Base-by-base conservation (phyloP, 2,113 vertebrate species). In the Lampris incognitus region DNA sequence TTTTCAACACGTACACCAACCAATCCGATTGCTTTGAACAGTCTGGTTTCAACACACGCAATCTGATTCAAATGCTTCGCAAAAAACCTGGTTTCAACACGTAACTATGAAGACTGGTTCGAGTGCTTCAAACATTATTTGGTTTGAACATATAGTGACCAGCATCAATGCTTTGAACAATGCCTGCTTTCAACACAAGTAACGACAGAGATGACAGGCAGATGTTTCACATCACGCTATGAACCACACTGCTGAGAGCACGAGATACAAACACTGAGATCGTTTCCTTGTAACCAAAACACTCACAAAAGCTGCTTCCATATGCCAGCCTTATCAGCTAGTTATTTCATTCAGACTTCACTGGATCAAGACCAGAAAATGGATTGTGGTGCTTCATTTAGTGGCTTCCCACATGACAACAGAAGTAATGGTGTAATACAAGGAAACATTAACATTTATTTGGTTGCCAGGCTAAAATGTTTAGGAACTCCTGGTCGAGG, bases 181-280 rank as follows among this genome's bases (percentile, higher is more conserved):
- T 73, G 70, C 4, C 71, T 69, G 73, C 81, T 81, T 85, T 91
- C 83, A 87, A 61, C 62, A 62, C 50, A 5, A 9, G 40, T 40
- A 85, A 71, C 41, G 72, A 78, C 76, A 79, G 79, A 82, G 78
- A 79, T 72, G 79, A 86, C 79, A 85, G 77, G 83, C 84, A 88
- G 79, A 86, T 79, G 78, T 69, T 83, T 82, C 65, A 44, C 69
- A 75, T 83, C 84, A 78, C 57, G 56, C 61, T 13, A 69, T 9
- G 57, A 77, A 38, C 1, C 73, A 10, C 72, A 62, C 64, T 37
- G 0, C 78, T 60, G 52, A 60, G 50, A 69, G 56, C 54, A 60
- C 55, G 55, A 75, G 57, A 74, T 69, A 69, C 70, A 81, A 67
- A 66, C 36, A 67, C 60, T 9, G 6, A 9, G 37, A 66, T 46